These are phyloP conservation scores for Labeo calbasu DNA, from an alignment of 2,797 vertebrate genomes.

Conservation along the genomic window DNA sequence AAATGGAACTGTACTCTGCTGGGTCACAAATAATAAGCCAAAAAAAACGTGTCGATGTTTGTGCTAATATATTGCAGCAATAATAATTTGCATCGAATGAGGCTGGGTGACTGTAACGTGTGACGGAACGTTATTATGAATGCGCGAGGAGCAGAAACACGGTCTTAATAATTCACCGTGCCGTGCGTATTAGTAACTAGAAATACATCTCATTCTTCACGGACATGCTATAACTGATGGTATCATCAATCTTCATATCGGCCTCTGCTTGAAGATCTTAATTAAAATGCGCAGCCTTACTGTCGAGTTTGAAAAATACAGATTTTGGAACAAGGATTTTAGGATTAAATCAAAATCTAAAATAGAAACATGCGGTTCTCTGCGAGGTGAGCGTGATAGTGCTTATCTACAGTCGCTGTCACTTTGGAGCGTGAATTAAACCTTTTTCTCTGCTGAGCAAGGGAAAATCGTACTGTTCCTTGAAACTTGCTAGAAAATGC, in stretches of 20 bases:
- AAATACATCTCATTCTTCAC: slow-evolving; percentile 47
- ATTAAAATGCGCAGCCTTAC: slow-evolving; percentile 31
- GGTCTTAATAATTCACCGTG: slow-evolving; percentile 38
- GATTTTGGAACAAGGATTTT: slow-evolving; percentile 31
- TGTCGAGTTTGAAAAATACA: slow-evolving; percentile 12
- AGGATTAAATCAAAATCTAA: slow-evolving; percentile 39
- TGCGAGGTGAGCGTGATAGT: slow-evolving; percentile 23
- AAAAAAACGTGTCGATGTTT: slow-evolving; percentile 22
- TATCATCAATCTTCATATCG: slow-evolving; percentile 47
- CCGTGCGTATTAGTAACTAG: slow-evolving; percentile 26
- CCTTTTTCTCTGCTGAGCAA: slow-evolving; percentile 3
- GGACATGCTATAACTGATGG: slow-evolving; percentile 32
- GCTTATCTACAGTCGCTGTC: slow-evolving; percentile 29
- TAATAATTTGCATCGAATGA: slow-evolving; percentile 44
- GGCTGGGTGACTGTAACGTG: slow-evolving; percentile 27
- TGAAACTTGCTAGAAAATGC: slow-evolving; percentile 18
- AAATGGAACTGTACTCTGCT: slow-evolving; percentile 17
- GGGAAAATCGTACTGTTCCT: background rate
- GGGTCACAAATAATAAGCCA: slow-evolving; percentile 1
- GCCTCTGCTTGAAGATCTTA: slow-evolving; percentile 37
- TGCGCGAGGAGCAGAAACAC: slow-evolving; percentile 22
- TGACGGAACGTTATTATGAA: slow-evolving; percentile 33
- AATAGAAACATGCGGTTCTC: slow-evolving; percentile 23
- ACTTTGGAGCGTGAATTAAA: slow-evolving; percentile 18
- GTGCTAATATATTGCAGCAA: slow-evolving; percentile 39